phyloP scores from a whole-genome alignment of 2,888 invertebrate species.

The Phytoseiulus persimilis region DNA sequence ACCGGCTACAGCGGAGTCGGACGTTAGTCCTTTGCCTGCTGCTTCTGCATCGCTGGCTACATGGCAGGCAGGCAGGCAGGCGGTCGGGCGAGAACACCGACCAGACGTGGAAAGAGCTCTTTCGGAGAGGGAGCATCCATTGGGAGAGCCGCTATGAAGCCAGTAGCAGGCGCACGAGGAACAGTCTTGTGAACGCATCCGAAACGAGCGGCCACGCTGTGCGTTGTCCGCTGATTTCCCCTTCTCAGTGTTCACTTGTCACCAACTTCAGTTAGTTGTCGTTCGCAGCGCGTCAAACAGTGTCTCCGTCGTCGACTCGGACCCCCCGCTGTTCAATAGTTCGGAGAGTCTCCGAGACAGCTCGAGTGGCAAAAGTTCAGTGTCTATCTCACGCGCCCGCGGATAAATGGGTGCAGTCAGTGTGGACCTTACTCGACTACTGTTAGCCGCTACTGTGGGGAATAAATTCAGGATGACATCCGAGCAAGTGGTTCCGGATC shows the following conservation, averaged over 20 bases:
- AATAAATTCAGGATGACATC: conserved; percentile 34
- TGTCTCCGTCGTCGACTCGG: not conserved
- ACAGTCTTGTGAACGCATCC: not conserved
- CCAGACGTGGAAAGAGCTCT: not conserved
- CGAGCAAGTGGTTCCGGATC: conserved; percentile 36
- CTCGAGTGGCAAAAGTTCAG: conserved; percentile 14
- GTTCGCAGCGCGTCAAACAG: not conserved
- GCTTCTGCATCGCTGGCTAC: not conserved
- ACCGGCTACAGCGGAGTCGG: not conserved
- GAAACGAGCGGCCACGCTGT: not conserved
- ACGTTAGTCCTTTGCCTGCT: not conserved
- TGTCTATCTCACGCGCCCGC: conserved; percentile 16
- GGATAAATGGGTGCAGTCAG: conserved; percentile 39
- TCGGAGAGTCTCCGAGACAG: no score
- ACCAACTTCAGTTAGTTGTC: not conserved
- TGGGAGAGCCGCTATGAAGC: conserved; percentile 5
- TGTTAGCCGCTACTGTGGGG: conserved; percentile 37
- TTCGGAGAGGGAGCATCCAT: not conserved
- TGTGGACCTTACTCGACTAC: conserved; percentile 36
- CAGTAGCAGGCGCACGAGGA: not conserved
- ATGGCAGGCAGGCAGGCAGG: not conserved
- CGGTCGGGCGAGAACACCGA: not conserved
- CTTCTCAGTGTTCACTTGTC: not conserved
- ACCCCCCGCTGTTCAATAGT: not conserved
- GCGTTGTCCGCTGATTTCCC: not conserved